Evolutionary conservation across 2,797 vertebrate species (phyloP).

Genomic region (Falco biarmicus): DNA sequence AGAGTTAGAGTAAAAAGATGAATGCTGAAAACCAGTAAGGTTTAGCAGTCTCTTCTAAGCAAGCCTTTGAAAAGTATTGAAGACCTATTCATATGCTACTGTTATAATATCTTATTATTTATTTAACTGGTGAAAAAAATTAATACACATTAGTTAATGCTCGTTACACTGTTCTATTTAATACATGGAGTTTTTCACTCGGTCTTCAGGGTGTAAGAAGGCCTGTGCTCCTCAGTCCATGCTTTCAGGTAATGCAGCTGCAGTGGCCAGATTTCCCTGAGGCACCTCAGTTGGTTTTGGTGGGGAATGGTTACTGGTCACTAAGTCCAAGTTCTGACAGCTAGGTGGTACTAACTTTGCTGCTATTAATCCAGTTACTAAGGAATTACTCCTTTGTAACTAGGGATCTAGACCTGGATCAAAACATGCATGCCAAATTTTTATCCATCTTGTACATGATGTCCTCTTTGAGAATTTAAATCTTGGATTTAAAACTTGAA

Average conservation of each 20-base stretch:
- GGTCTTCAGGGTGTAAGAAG: not conserved
- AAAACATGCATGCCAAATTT: not conserved
- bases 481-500: not conserved
- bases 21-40: not conserved
- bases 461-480: not conserved
- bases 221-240: accelerated
- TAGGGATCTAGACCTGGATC: not conserved
- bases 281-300: not conserved
- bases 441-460: not conserved
- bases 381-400: not conserved
- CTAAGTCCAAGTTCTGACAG: not conserved
- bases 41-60: not conserved
- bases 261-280: not conserved
- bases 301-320: not conserved
- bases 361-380: not conserved
- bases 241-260: not conserved
- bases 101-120: not conserved
- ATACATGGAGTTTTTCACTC: not conserved
- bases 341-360: not conserved
- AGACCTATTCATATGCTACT: not conserved
- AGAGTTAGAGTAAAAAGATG: conserved; percentile 38
- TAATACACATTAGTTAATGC: not conserved
- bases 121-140: not conserved
- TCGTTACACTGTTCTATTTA: not conserved
- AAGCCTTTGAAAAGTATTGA: conserved; percentile 10